A percentile compares a stretch with the other conserved stretches of the same genome.
Conservation (phyloP, 2,888 invertebrate genomes). For the Parnassius smintheus region DNA sequence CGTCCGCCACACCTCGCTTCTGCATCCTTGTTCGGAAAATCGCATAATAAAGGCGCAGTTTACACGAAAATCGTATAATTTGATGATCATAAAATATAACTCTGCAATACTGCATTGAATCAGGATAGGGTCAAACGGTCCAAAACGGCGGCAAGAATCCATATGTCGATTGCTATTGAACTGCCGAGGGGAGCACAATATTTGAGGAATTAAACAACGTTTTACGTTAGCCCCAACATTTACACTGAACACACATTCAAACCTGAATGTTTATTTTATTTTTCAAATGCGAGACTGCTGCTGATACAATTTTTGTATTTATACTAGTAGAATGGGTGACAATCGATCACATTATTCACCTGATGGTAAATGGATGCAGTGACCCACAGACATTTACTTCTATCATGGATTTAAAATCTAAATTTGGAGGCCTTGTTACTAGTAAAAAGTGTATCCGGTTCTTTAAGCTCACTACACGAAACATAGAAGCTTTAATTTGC, state of each 20-base stretch:
- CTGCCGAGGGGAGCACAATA: constrained; percentile 43
- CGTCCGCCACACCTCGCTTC: constrained; percentile 67
- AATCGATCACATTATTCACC: too few relatives aligned
- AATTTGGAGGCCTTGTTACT: too few relatives aligned
- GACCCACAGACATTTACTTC: too few relatives aligned
- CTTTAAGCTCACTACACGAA: too few relatives aligned
- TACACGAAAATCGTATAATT: constrained; percentile 55
- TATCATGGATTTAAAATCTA: too few relatives aligned
- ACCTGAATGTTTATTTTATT: constrained; percentile 24
- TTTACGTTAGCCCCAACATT: constrained; percentile 25
- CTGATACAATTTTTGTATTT: too few relatives aligned
- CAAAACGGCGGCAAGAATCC: constrained; percentile 51
- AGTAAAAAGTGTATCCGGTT: too few relatives aligned
- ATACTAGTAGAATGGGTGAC: too few relatives aligned
- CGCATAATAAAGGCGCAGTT: constrained; percentile 61
- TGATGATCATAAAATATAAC: constrained; percentile 45
- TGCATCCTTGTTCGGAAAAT: constrained; percentile 55
- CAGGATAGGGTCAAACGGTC: constrained; percentile 34
- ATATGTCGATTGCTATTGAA: constrained; percentile 46
- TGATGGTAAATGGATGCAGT: constrained; percentile 5
- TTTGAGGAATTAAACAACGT: constrained; percentile 32
- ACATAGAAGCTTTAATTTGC: too few relatives aligned
- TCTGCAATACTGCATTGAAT: constrained; percentile 58
- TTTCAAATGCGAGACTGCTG: constrained; percentile 5
- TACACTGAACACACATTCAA: constrained; percentile 29